phyloP scores from a whole-genome alignment of 2,797 vertebrate species.

The Hafferia zeledoni region DNA sequence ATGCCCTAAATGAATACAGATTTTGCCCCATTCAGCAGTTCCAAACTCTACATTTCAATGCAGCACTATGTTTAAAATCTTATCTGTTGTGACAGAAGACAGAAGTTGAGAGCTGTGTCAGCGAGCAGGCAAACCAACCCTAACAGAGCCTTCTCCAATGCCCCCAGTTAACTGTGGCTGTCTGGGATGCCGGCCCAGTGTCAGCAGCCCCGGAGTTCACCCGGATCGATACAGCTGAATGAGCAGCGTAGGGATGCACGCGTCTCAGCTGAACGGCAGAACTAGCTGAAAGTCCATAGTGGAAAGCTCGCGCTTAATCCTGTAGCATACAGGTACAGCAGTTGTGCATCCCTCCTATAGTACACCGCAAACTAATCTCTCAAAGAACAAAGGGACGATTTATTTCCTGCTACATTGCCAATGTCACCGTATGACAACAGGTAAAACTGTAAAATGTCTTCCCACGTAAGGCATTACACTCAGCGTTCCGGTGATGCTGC shows the following conservation, averaged over 20 bases:
- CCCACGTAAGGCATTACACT: fast-evolving
- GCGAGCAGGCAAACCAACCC: neutral
- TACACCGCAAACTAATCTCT: neutral
- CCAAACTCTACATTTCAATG: neutral
- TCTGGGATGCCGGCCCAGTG: neutral
- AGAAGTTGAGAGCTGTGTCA: neutral
- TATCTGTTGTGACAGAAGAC: neutral
- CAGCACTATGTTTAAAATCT: neutral
- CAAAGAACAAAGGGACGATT: constrained; percentile 7
- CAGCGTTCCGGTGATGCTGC: neutral
- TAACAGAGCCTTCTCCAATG: neutral
- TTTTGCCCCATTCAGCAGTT: neutral
- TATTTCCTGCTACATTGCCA: neutral
- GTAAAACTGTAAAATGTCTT: constrained; percentile 3
- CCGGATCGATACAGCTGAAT: neutral
- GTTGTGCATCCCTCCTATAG: fast-evolving
- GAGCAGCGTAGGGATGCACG: neutral
- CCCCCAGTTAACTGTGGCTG: fast-evolving
- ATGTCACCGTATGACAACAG: neutral
- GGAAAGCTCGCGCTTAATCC: neutral
- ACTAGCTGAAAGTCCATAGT: neutral
- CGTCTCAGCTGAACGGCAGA: neutral
- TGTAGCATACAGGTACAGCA: neutral
- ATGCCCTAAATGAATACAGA: too few species aligned
- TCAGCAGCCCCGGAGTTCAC: neutral